phyloP scores from a whole-genome alignment of 1,140 invertebrate genomes.

The Diuraphis noxia region DNA sequence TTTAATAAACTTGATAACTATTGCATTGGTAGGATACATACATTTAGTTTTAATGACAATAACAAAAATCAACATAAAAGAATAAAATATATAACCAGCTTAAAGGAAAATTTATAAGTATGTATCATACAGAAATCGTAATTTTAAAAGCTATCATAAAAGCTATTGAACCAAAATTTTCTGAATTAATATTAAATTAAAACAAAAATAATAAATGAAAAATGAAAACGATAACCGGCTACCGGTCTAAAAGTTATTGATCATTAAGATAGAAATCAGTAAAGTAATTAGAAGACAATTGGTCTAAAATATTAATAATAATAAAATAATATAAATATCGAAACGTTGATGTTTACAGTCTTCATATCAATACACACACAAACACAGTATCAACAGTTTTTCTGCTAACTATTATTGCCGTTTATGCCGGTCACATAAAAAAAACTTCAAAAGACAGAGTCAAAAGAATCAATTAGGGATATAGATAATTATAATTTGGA shows the following conservation, averaged over 20 bases:
- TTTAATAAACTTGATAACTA: slow-evolving; percentile 1
- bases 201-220: not conserved
- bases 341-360: slow-evolving; percentile 53
- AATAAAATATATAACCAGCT: not conserved
- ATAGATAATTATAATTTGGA: too few relatives aligned
- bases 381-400: too few relatives aligned
- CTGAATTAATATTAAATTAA: not conserved
- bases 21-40: slow-evolving; percentile 28
- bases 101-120: not conserved
- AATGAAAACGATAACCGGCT: not conserved
- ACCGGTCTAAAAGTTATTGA: slow-evolving; percentile 42
- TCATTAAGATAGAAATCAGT: slow-evolving; percentile 35
- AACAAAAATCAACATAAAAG: slow-evolving; percentile 14
- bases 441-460: too few relatives aligned
- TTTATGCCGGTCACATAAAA: too few relatives aligned
- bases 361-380: slow-evolving; percentile 50
- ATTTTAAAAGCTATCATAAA: not conserved
- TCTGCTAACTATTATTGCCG: too few relatives aligned
- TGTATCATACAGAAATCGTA: not conserved
- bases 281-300: slow-evolving; percentile 53
- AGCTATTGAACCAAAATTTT: not conserved
- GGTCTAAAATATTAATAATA: slow-evolving; percentile 52
- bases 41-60: slow-evolving; percentile 5
- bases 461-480: too few relatives aligned
- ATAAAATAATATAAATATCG: slow-evolving; percentile 51